These are phyloP conservation scores for Oostethus manadensis DNA, from an alignment of 2,113 vertebrate genomes.

Conservation along the genomic window DNA sequence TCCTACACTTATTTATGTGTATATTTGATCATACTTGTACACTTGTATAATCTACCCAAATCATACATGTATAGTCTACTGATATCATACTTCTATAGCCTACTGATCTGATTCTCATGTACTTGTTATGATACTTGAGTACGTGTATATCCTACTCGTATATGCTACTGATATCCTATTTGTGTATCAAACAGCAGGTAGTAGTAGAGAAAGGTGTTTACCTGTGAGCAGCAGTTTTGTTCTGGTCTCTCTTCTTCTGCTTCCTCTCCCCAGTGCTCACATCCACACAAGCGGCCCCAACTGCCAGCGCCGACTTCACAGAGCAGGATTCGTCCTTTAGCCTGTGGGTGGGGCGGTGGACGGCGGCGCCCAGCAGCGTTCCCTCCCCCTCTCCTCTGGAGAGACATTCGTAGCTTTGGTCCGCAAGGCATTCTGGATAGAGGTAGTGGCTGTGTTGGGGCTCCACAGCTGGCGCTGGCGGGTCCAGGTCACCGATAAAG, in stretches of 20 bases:
- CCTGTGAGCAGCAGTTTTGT: slow-evolving; percentile 89
- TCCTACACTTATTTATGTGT: too few species aligned
- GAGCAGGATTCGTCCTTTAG: slow-evolving; percentile 69
- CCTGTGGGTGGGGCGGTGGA: slow-evolving; percentile 68
- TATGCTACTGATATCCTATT: too few species aligned
- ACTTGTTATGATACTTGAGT: too few species aligned
- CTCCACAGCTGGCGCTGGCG: slow-evolving; percentile 65
- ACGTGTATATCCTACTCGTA: too few species aligned
- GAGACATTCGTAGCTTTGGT: slow-evolving; percentile 76
- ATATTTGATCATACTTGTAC: too few species aligned
- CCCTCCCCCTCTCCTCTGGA: slow-evolving; percentile 71
- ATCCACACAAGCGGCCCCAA: slow-evolving; percentile 42
- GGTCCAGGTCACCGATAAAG: slow-evolving; percentile 74
- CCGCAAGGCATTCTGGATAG: slow-evolving; percentile 79
- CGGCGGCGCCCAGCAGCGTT: slow-evolving; percentile 58
- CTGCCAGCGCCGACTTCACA: slow-evolving; percentile 61
- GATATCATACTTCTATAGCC: too few species aligned
- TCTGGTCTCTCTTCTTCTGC: slow-evolving; percentile 92
- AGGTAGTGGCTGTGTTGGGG: slow-evolving; percentile 72
- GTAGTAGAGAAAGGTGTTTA: slow-evolving; percentile 38
- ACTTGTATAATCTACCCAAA: too few species aligned
- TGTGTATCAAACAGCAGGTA: too few species aligned
- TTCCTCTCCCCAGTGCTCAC: slow-evolving; percentile 73
- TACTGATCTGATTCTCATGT: too few species aligned
- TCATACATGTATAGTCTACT: too few species aligned